Evolutionary conservation across 2,797 vertebrate genomes (phyloP), one percentile per base, ranked within the genome.

Genomic region (Passerculus sandwichensis): DNA sequence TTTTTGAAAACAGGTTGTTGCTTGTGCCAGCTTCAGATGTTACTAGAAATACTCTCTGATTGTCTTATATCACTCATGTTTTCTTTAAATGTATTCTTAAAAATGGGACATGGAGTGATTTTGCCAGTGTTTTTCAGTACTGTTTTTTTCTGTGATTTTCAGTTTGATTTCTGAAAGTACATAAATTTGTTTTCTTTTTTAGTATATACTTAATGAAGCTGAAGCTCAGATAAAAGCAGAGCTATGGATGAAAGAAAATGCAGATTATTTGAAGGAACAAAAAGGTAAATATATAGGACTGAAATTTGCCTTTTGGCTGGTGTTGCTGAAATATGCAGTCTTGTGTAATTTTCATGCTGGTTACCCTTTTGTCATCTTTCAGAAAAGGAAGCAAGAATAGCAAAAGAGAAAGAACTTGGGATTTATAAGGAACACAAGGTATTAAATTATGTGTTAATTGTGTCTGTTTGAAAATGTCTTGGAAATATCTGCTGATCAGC

Each of bases 341-440:
- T 73, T 85, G 22, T 42, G 56, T 94, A 59, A 78, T 42, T 53
- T 91, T 98, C 80, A 98, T 51, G 9, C 79, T 66, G 51, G 64
- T 75, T 75, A 22, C 83, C 42, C 88, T 96, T 95, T 80, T 94
- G 61, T 96, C 74, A 27, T 79, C 94, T 98, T 98, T 74, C 96
- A 99, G 99, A 99, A 96, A 99, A 99, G 84, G 99, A 99, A 95
- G 99, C 98, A 16, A 98, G 98, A 91, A 99, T 99, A 77, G 99
- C 99, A 3, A 99, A 99, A 97, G 99, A 99, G 96, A 99, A 99
- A 96, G 99, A 98, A 93, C 98, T 99, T 10, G 99, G 99, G n/a
- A 98, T 98, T 97, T 99, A 99, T 97, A 99, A 99, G 95, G 99
- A 99, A 67, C 99, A 98, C 96, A 99, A 99, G 99, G 99, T 99